phyloP scores from a whole-genome alignment of 2,113 vertebrate genomes.

The Argyrosomus japonicus region DNA sequence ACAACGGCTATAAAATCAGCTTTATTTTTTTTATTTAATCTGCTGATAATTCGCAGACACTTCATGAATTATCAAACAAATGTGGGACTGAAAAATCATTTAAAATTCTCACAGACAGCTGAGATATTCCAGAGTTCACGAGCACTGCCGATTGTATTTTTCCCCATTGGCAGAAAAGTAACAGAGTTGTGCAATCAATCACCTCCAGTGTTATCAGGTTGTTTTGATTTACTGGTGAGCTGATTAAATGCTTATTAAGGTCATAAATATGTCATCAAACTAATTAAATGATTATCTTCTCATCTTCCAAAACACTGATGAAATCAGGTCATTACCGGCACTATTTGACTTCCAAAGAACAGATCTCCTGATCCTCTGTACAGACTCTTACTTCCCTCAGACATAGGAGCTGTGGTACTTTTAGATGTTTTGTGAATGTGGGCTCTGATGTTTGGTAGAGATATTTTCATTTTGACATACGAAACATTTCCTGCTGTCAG shows the following conservation, averaged over 20 bases:
- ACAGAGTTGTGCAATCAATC: not conserved
- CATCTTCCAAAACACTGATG: not conserved
- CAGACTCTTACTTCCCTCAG: not conserved
- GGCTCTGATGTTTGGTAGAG: not conserved
- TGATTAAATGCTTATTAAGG: not conserved
- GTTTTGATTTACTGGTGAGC: not conserved
- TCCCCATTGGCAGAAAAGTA: not conserved
- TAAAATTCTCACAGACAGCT: not conserved
- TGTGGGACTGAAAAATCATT: not conserved
- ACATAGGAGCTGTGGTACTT: not conserved
- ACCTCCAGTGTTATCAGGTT: not conserved
- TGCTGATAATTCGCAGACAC: not conserved
- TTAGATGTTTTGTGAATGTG: not conserved
- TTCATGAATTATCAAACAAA: not conserved
- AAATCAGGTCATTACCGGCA: not conserved
- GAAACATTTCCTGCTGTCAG: slow-evolving; percentile 6
- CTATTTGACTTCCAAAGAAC: not conserved
- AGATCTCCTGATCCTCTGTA: not conserved
- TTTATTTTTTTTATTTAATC: not conserved
- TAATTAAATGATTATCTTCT: not conserved
- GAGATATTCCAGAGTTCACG: not conserved
- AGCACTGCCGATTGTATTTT: not conserved
- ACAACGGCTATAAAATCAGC: no score
- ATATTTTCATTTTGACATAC: not conserved
- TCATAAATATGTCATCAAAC: not conserved